These are phyloP conservation scores for Cantharis rustica DNA, from an alignment of 2,888 invertebrate species.

Conservation along the genomic window DNA sequence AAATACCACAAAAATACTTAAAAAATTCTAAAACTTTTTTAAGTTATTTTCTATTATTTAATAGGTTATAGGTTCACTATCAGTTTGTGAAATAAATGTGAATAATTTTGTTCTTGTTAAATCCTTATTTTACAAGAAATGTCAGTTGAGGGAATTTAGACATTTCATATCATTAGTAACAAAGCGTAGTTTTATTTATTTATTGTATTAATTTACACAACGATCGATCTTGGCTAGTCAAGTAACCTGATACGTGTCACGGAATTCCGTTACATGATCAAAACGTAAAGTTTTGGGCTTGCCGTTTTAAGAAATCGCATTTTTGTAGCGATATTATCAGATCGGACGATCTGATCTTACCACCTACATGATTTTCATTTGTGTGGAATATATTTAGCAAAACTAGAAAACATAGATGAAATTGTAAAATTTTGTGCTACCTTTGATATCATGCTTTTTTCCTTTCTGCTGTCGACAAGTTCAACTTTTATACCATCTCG, in stretches of 20 bases:
- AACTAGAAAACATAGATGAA: background rate
- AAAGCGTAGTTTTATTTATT: background rate
- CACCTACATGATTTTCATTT: background rate
- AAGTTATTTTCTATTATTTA: no score
- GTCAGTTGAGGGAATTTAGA: background rate
- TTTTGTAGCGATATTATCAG: background rate
- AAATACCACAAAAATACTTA: no score
- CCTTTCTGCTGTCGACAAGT: no score
- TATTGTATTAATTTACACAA: background rate
- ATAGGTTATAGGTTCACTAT: no score
- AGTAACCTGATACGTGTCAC: background rate
- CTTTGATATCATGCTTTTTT: no score
- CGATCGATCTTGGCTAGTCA: background rate
- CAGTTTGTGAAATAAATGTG: no score
- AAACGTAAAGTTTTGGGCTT: background rate
- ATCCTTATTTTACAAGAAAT: background rate
- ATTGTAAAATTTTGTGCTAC: background rate
- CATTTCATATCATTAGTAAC: background rate
- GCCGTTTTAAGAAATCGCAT: background rate
- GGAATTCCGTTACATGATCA: background rate
- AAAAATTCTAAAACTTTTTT: no score
- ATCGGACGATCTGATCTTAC: background rate
- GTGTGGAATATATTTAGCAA: background rate
- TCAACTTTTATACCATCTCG: no score
- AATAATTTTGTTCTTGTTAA: background rate